Percentiles rank a stretch among this genome's conserved stretches.
Evolutionary conservation across 2,797 vertebrate species (phyloP).

Genomic region (Myripristis jacobus): DNA sequence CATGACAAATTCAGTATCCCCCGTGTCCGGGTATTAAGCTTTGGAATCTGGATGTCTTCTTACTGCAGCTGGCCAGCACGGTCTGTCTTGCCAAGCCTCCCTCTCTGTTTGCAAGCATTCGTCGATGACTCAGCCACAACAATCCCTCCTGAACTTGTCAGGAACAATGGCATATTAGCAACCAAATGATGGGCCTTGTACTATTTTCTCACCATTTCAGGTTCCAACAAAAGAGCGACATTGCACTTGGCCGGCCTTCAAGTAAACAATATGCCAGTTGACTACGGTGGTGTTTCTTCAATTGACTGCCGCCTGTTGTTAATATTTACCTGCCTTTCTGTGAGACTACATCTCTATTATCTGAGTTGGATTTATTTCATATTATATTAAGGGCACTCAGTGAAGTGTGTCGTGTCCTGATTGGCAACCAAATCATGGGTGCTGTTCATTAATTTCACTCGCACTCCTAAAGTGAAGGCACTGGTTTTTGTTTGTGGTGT

Average conservation of each 20-base stretch:
- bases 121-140: conserved; percentile 34
- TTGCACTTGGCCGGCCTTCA: conserved; percentile 33
- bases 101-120: conserved; percentile 1
- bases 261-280: conserved; percentile 39
- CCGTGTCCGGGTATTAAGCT: conserved; percentile 13
- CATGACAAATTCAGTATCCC: background rate
- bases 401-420: background rate
- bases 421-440: background rate
- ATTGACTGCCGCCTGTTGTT: conserved; percentile 19
- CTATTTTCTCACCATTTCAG: conserved; percentile 47
- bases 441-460: background rate
- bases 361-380: conserved; percentile 1
- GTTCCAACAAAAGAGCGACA: conserved; percentile 21
- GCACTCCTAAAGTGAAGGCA: background rate
- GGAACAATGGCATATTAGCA: conserved; percentile 52
- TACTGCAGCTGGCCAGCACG: conserved; percentile 26
- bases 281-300: conserved; percentile 11
- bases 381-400: background rate
- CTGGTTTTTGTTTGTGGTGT: background rate
- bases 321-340: conserved; percentile 23
- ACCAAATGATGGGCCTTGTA: conserved; percentile 42
- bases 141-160: conserved; percentile 43
- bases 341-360: background rate
- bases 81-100: conserved; percentile 36
- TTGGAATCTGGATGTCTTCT: conserved; percentile 40